These are phyloP conservation scores for Oxyura jamaicensis DNA, from an alignment of 2,113 vertebrate species.

Conservation along the genomic window DNA sequence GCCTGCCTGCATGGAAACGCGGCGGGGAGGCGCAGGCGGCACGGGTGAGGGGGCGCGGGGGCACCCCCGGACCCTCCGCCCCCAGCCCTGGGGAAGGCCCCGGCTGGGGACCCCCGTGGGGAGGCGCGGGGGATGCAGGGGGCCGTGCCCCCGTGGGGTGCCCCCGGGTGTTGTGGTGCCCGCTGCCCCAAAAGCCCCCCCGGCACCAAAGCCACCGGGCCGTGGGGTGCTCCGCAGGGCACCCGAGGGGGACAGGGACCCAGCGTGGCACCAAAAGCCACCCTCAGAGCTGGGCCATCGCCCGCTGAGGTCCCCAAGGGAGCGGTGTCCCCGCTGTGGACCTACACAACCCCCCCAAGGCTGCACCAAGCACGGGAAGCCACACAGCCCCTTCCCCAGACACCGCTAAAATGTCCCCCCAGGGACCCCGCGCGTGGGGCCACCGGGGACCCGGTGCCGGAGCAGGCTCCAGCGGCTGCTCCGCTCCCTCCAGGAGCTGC, in stretches of 20 bases:
- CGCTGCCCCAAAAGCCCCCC: background rate
- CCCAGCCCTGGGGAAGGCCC: background rate
- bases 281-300: background rate
- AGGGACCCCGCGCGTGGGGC: too few species aligned
- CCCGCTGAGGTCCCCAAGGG: background rate
- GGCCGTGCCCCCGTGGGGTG: background rate
- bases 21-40: slow-evolving; percentile 31
- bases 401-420: too few species aligned
- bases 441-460: background rate
- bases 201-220: too few species aligned
- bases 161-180: background rate
- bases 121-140: background rate
- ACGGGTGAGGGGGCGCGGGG: background rate
- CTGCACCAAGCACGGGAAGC: too few species aligned
- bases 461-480: too few species aligned
- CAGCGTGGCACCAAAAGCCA: background rate
- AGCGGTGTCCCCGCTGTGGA: background rate
- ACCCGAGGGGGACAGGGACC: background rate
- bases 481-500: background rate
- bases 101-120: too few species aligned
- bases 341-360: background rate
- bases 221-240: background rate
- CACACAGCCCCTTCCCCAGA: too few species aligned
- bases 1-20: slow-evolving; percentile 47
- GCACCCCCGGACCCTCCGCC: background rate